These are phyloP conservation scores for Microtus oregoni DNA, from an alignment of 2,113 vertebrate genomes.

Conservation along the genomic window DNA sequence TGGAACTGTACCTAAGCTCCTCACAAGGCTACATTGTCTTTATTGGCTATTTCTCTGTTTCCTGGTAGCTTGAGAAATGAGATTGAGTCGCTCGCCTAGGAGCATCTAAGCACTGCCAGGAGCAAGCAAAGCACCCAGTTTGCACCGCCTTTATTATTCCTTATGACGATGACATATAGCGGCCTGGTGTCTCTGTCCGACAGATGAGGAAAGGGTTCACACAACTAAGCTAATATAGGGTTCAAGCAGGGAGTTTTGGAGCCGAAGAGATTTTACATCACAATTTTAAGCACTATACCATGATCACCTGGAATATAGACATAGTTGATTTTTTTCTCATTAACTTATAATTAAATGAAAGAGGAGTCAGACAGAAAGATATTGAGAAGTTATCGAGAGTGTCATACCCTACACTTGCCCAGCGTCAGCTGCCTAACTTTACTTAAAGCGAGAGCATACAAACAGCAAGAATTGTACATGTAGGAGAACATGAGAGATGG, in stretches of 20 bases:
- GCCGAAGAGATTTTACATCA: not conserved
- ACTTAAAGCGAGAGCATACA: not conserved
- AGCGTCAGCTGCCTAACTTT: not conserved
- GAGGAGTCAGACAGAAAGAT: not conserved
- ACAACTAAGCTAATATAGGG: not conserved
- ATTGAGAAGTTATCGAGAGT: slow-evolving; percentile 19
- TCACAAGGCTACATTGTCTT: not conserved
- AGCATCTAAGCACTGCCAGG: not conserved
- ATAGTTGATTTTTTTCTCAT: not conserved
- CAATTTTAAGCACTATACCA: not conserved
- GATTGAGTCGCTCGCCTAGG: not conserved
- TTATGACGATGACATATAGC: not conserved
- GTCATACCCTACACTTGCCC: not conserved
- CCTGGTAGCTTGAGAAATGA: slow-evolving; percentile 5
- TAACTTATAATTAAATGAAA: slow-evolving; percentile 30
- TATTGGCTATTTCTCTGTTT: not conserved
- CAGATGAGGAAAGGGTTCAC: not conserved
- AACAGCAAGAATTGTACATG: not conserved
- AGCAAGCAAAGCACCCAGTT: not conserved
- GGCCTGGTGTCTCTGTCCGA: not conserved
- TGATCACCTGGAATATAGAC: not conserved
- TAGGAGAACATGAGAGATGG: not conserved
- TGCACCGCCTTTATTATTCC: not conserved
- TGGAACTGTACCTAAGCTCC: not conserved
- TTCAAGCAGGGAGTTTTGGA: not conserved